Evolutionary conservation across 1,140 invertebrate species (phyloP), one percentile per base, ranked within the genome.

Genomic region (Zaprionus camerounensis): DNA sequence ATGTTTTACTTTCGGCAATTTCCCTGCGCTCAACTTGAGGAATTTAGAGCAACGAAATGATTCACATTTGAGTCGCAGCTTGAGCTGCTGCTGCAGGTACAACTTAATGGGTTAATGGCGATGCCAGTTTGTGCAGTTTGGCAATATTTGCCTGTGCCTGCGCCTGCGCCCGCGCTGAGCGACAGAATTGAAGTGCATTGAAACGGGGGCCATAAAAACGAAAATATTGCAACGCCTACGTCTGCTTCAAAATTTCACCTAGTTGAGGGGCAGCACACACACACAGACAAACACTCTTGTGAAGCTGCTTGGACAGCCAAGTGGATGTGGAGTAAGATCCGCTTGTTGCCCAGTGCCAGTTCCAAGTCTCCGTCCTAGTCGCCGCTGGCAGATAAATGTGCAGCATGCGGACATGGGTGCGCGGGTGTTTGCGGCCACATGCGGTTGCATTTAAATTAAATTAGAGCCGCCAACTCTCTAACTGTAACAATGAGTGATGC

Each of bases 401-500:
- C 76, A 58, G 65, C 82, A 31, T 38, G 76, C 34, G 44, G 53
- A 59, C 15, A 56, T 20, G 34, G 12, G 11, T 46, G 72, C 74
- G 79, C 85, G 78, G 81, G 85, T 90, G 78, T 88, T 68, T 64
- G 31, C 49, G 58, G 44, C 67, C 61, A 53, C 65, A 56, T 66
- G 41, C 57, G 78, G 75, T 71, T 88, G 77, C 85, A 90, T 90
- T 90, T 90, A 90, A 90, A 90, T 90, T 90, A 85, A 90, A 90
- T 90, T 90, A 90, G 85, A 90, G 85, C 53, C 76, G 81, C 81
- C 78, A 77, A 80, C 85, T 91, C 78, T 88, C 85, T 88, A 90
- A 90, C 85, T 85, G 85, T 91, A 90, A 91, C 85, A 90, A 90
- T 90, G 85, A 90, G 79, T 91, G 85, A 90, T 90, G 85, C 70